phyloP scores from a whole-genome alignment of 2,113 vertebrate species.

The Syngnathus floridae region DNA sequence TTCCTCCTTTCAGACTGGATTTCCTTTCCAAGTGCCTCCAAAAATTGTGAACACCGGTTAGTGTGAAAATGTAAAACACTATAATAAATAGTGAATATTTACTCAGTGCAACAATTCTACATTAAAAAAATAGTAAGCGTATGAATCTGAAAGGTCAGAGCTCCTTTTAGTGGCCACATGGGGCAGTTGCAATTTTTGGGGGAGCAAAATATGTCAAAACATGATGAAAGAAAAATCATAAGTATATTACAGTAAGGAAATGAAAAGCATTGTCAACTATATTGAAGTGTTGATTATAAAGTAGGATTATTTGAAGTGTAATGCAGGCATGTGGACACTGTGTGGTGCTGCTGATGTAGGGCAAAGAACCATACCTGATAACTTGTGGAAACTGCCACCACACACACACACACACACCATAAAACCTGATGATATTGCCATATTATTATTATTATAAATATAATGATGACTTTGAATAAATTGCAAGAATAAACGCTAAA shows the following conservation, averaged over 20 bases:
- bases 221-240: not conserved
- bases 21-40: not conserved
- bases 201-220: not conserved
- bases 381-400: not conserved
- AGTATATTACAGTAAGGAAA: not conserved
- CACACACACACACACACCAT: not conserved
- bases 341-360: constrained; percentile 11
- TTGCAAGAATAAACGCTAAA: not conserved
- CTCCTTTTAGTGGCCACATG: constrained; percentile 24
- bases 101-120: not conserved
- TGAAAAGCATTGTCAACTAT: not conserved
- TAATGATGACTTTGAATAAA: not conserved
- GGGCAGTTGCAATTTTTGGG: constrained; percentile 13
- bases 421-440: not conserved
- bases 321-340: constrained; percentile 19
- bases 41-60: not conserved
- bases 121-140: not conserved
- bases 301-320: not conserved
- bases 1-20: not conserved
- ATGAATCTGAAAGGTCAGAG: not conserved
- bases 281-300: not conserved
- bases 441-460: not conserved
- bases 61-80: too few relatives aligned
- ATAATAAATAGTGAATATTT: too few relatives aligned
- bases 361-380: not conserved